Base-by-base conservation (phyloP, 2,888 invertebrate genomes). In the Chrysomela aeneicollis region DNA sequence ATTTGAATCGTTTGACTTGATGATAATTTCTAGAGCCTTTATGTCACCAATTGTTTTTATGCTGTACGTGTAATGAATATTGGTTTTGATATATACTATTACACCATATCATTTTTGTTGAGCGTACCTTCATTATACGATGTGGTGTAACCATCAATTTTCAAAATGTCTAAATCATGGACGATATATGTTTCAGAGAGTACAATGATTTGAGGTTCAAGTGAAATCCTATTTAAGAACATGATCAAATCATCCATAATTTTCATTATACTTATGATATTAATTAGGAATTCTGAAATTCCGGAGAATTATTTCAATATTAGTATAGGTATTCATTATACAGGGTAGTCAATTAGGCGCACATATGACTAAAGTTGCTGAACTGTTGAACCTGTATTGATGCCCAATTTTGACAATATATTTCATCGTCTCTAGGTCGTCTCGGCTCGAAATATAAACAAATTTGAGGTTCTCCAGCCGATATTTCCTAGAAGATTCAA, bases 101-200 rank as follows among this genome's bases (percentile, higher is more conserved):
- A 52, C 51, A 52, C 51, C 30, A 42, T 35, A 50, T 52, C 51
- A 52, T 52, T 52, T 52, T 52, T 52, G 26, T 52, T 52, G n/a
- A 52, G 51, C 30, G 30, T 52, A 15, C 51, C 51, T 52, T 52
- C 21, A 30, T 30, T 22, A 52, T 52, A 52, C 30, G 12, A 26
- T 26, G 30, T 52, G 30, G 22, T 52, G 26, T 52, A 30, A 26
- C 30, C 30, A 22, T 15, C 30, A 26, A 52, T 8, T 52, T 52
- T 30, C 15, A 52, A 17, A 12, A 52, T 15, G 15, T 52, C 30
- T 15, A 30, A 26, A 52, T 17, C 52, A 52, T 52, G 26, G 21
- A 26, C 52, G 15, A 52, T 1, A 22, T 52, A 52, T 22, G 52
- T 52, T 52, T 52, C 52, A 26, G 52, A 52, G n/a, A 52, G 52